A percentile compares a stretch with the other conserved stretches of the same genome.
These are phyloP conservation scores for Scaptomyza montana DNA, from an alignment of 1,140 invertebrate species.

Conservation along the genomic window DNA sequence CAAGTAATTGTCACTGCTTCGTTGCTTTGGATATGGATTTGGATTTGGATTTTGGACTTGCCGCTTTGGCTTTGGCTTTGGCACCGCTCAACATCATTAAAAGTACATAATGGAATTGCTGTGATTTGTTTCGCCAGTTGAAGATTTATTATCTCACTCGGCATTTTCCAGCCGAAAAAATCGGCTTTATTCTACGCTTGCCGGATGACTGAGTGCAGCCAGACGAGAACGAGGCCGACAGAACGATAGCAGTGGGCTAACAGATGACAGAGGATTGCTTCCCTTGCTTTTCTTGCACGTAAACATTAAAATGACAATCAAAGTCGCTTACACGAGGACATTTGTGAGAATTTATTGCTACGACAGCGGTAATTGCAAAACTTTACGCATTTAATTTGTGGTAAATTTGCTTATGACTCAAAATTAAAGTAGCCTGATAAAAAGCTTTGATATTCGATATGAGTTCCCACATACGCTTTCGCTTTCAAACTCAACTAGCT, in stretches of 20 bases:
- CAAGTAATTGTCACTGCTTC: slow-evolving; percentile 78
- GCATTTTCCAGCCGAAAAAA: slow-evolving; percentile 76
- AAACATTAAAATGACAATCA: slow-evolving; percentile 59
- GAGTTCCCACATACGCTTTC: slow-evolving; percentile 4
- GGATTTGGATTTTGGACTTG: slow-evolving; percentile 42
- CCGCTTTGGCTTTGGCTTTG: background rate
- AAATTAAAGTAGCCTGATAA: slow-evolving; percentile 77
- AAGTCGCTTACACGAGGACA: slow-evolving; percentile 76
- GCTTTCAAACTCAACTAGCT: background rate
- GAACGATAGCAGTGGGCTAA: slow-evolving; percentile 1
- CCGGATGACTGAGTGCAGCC: slow-evolving; percentile 74
- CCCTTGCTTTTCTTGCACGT: slow-evolving; percentile 9
- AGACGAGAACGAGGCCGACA: slow-evolving; percentile 51
- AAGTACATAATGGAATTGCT: slow-evolving; percentile 79
- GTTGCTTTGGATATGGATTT: slow-evolving; percentile 58
- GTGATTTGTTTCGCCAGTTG: slow-evolving; percentile 71
- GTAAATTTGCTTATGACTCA: slow-evolving; percentile 75
- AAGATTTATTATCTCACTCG: slow-evolving; percentile 74
- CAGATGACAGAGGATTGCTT: slow-evolving; percentile 6
- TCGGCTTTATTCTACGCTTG: slow-evolving; percentile 75
- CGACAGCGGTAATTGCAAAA: slow-evolving; percentile 69
- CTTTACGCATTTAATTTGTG: slow-evolving; percentile 77
- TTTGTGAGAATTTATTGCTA: slow-evolving; percentile 69
- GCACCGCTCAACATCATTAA: slow-evolving; percentile 71
- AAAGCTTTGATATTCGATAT: slow-evolving; percentile 18